Conservation (phyloP, 2,797 vertebrate species). For the Acanthurus leucopareius region DNA sequence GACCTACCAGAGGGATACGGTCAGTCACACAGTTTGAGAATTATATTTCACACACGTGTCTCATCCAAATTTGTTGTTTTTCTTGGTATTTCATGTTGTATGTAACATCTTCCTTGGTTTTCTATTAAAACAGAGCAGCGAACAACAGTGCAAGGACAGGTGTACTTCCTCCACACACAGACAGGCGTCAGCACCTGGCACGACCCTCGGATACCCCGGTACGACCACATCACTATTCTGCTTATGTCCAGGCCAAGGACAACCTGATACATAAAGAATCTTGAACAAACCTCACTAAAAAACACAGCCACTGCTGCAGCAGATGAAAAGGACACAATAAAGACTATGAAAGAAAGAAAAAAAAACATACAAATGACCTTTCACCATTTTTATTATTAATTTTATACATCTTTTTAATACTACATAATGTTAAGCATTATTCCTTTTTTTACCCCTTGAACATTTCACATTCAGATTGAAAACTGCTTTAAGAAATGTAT, state of each 20-base stretch:
- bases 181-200: slow-evolving; percentile 99
- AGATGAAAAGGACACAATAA: background rate
- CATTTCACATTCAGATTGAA: background rate
- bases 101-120: slow-evolving; percentile 7
- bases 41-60: background rate
- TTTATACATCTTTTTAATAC: background rate
- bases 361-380: background rate
- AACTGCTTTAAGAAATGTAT: background rate
- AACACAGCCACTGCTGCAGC: slow-evolving; percentile 25
- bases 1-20: slow-evolving; percentile 92
- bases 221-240: slow-evolving; percentile 15
- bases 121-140: slow-evolving; percentile 89
- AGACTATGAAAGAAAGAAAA: background rate
- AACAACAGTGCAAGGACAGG: slow-evolving; percentile 96
- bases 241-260: background rate
- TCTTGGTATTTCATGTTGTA: background rate
- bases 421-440: background rate
- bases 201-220: slow-evolving; percentile 97
- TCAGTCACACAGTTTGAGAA: slow-evolving; percentile 33
- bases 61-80: background rate
- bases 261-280: slow-evolving; percentile 23
- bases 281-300: slow-evolving; percentile 20
- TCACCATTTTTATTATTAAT: background rate
- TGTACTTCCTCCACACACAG: slow-evolving; percentile 98
- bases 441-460: background rate